Evolutionary conservation across 2,797 vertebrate species (phyloP).

Genomic region (Erpetoichthys calabaricus): DNA sequence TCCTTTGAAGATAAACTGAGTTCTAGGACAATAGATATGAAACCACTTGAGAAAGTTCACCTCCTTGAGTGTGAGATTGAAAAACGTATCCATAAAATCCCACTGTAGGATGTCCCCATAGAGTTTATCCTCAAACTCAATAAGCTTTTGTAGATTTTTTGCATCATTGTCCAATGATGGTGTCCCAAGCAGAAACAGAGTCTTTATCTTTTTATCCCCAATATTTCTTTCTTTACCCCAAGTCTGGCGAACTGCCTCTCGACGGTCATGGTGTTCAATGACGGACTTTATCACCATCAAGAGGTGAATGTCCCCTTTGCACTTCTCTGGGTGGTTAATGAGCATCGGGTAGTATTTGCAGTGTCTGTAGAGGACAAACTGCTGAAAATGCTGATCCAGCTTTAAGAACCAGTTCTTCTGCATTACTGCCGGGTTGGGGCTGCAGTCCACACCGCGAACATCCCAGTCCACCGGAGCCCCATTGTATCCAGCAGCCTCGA

Average conservation of each 20-base stretch:
- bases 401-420: slow-evolving; percentile 46
- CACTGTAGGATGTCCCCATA: slow-evolving; percentile 68
- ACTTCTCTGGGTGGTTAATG: slow-evolving; percentile 67
- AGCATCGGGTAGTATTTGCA: slow-evolving; percentile 66
- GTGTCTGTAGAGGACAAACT: slow-evolving; percentile 61
- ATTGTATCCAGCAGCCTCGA: slow-evolving; percentile 17
- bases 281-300: slow-evolving; percentile 65
- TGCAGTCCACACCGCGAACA: slow-evolving; percentile 44
- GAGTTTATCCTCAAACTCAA: slow-evolving; percentile 55
- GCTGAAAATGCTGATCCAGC: slow-evolving; percentile 54
- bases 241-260: slow-evolving; percentile 55
- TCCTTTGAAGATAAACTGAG: slow-evolving; percentile 64
- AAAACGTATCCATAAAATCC: slow-evolving; percentile 74
- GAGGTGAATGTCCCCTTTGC: slow-evolving; percentile 42
- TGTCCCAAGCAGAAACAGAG: slow-evolving; percentile 55
- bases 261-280: slow-evolving; percentile 61
- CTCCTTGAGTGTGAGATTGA: slow-evolving; percentile 65
- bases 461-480: slow-evolving; percentile 38
- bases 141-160: slow-evolving; percentile 56
- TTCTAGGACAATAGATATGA: slow-evolving; percentile 46
- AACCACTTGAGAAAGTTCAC: slow-evolving; percentile 72
- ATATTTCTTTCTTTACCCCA: slow-evolving; percentile 48
- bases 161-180: slow-evolving; percentile 49
- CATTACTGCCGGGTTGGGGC: slow-evolving; percentile 35
- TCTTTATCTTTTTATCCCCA: slow-evolving; percentile 40